Base-by-base conservation (phyloP, 1,140 invertebrate genomes). In the Drosophila pruinosa region DNA sequence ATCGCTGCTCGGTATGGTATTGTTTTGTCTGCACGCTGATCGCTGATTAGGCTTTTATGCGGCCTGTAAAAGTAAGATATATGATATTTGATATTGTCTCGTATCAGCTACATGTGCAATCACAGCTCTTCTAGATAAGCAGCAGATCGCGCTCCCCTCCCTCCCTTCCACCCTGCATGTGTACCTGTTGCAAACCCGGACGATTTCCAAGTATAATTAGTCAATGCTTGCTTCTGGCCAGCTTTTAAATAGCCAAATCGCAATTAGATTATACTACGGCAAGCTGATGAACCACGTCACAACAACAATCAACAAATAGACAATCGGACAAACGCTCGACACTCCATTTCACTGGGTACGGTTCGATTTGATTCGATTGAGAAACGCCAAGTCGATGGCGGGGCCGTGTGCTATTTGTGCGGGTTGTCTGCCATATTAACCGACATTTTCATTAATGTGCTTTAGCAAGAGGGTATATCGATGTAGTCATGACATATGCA, bases 331-430 rank as follows among this genome's bases (percentile, higher is more conserved):
- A n/a, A 6, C 14, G 6, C 36, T 38, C 39, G 6, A 8, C n/a
- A 19, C 10, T 26, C 28, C 28, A 7, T 31, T 34, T 31, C 38
- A n/a, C n/a, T n/a, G n/a, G n/a, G n/a, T n/a, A n/a, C n/a, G n/a
- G n/a, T n/a, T n/a, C n/a, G n/a, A n/a, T n/a, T n/a, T n/a, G 41
- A 14, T 45, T 12, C 4, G 41, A 7, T 15, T n/a, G 22, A 5
- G 53, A 39, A 4, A 52, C 17, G 10, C 10, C 10, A 3, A 24
- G 17, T 7, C 14, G 38, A 5, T 43, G 14, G 15, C 43, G 10
- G 57, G 45, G 57, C 57, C 68, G 68, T 71, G 68, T 71, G 68
- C 61, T 63, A 48, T 48, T 1, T 2, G 8, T 22, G 17, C 21
- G 1, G 4, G 1, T 31, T 19, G 10, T 48, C 41, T 65, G 61